Conservation (phyloP, 2,797 vertebrate genomes). For the Saxicola maurus region DNA sequence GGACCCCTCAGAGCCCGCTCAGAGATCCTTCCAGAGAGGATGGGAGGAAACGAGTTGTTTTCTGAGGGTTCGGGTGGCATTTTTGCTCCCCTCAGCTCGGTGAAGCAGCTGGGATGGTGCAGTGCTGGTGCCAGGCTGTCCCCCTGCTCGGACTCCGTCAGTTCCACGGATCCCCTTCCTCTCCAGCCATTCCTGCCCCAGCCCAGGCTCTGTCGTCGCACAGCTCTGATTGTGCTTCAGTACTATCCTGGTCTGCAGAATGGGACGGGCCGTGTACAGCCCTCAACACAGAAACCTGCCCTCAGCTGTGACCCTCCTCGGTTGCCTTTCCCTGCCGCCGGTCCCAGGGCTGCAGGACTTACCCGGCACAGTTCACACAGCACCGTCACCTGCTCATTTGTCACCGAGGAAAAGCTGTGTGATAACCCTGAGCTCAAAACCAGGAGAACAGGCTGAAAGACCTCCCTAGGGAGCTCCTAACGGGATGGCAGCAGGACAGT, state of each 20-base stretch:
- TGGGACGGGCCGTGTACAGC: fast-evolving
- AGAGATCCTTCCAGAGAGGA: neutral
- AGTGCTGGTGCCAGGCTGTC: neutral
- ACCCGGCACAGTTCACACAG: neutral
- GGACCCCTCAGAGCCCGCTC: fast-evolving
- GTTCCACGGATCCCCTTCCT: fast-evolving
- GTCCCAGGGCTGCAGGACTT: neutral
- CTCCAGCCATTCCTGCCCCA: neutral
- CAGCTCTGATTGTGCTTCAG: neutral
- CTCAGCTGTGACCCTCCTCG: neutral
- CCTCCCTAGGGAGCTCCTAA: neutral
- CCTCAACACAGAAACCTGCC: fast-evolving
- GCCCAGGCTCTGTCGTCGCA: neutral
- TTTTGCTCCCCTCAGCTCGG: neutral
- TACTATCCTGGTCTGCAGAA: neutral
- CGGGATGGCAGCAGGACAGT: neutral
- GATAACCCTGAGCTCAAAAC: neutral
- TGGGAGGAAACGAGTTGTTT: neutral
- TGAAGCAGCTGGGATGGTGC: neutral
- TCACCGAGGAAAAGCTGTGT: neutral
- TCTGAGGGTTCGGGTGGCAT: fast-evolving
- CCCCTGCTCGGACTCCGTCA: neutral
- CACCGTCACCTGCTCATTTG: neutral
- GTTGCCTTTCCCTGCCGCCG: neutral
- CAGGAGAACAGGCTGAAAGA: neutral